Evolutionary conservation across 2,113 vertebrate species (phyloP), one percentile per base, ranked within the genome.

Genomic region (Glaucidium brasilianum): DNA sequence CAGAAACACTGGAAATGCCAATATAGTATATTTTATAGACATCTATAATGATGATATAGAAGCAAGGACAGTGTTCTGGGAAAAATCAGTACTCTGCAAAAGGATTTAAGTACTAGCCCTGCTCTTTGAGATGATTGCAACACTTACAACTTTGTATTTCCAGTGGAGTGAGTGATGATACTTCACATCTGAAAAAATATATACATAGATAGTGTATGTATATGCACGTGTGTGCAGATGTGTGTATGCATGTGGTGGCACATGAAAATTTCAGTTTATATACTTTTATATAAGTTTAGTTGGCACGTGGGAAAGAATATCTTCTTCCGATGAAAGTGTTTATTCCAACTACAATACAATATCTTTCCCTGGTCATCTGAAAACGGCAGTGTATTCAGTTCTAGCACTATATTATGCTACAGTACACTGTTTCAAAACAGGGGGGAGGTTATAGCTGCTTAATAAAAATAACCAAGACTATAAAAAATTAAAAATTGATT

Each of bases 191-290:
- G 12, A 45, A 71, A 71, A 76, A 39, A 29, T 12, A 32, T 21
- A 12, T 30, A 11, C 34, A 66, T 10, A 8, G 45, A 34, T 12
- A 60, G 4, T 9, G 10, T 7, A 22, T 16, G 3, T 10, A 64
- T 27, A 25, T 56, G 5, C 5, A 71, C 14, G 3, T 32, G 19
- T 56, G 4, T 75, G 32, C 14, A 59, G 29, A 30, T 0, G 0
- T 29, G 6, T 64, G 11, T 32, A 18, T 55, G 32, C 17, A 11
- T 17, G 29, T 50, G 39, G 21, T 2, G 10, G 37, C 10, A 41
- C 15, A 55, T 21, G 35, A 81, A 86, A 68, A 3, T 14, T 80
- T 72, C 35, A 52, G 12, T 1, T 85, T 81, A 25, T 16, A 23
- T 32, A 39, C 4, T 81, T 81, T 37, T 27, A 55, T 2, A 41